Conservation (phyloP, 2,113 vertebrate genomes). For the Tor tambroides region DNA sequence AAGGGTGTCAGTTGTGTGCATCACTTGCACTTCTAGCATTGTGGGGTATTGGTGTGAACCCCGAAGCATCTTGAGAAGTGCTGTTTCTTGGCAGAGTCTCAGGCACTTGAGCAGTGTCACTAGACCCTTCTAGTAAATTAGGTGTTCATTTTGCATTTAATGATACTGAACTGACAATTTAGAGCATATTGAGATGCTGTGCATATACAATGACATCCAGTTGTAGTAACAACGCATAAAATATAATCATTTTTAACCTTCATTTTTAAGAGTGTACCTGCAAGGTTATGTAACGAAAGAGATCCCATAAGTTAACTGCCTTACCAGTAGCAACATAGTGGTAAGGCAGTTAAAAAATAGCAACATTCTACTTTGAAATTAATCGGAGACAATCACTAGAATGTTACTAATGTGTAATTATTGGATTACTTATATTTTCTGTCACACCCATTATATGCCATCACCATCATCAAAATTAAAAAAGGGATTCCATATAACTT, state of each 20-base stretch:
- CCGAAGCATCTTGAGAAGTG: constrained; percentile 65
- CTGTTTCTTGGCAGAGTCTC: constrained; percentile 69
- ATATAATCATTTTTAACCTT: not conserved
- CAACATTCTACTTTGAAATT: not conserved
- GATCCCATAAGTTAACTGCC: not conserved
- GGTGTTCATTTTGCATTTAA: constrained; percentile 12
- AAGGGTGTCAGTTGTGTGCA: constrained; percentile 67
- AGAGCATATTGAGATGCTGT: not conserved
- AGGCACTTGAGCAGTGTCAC: constrained; percentile 66
- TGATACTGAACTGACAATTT: not conserved
- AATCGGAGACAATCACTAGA: not conserved
- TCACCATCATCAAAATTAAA: not conserved
- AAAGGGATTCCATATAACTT: not conserved
- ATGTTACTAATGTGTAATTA: not conserved
- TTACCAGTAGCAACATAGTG: too few species aligned
- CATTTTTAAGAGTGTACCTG: not conserved
- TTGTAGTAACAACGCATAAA: not conserved
- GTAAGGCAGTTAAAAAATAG: too few species aligned
- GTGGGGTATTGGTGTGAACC: constrained; percentile 67
- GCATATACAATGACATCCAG: not conserved
- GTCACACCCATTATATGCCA: not conserved
- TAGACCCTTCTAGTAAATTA: constrained; percentile 10
- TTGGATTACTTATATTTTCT: not conserved
- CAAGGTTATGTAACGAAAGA: too few species aligned
- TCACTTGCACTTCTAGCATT: constrained; percentile 35